Base-by-base conservation (phyloP, 2,888 invertebrate genomes). In the Pardosa pseudoannulata region DNA sequence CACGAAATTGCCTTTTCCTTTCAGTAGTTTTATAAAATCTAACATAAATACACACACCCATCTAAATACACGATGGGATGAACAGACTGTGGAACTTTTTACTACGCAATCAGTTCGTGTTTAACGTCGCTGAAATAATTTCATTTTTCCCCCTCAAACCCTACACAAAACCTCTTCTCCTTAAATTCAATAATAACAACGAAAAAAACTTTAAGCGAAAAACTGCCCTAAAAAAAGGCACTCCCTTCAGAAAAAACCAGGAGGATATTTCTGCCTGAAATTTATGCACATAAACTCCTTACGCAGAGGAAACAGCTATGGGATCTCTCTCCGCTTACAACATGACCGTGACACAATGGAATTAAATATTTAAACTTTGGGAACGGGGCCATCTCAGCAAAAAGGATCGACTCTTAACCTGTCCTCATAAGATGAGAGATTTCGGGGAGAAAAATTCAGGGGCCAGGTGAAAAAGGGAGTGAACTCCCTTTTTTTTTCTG, bases 361-460 rank as follows among this genome's bases (percentile, higher is more conserved):
- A 56, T 56, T 56, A 56, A 56, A 56, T 56, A 56, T 56, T 56
- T 56, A 56, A 56, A 56, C 56, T 56, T 56, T 56, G 56, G 56
- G 56, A 56, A 56, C 23, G 56, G 11, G 56, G 56, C 7, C 56
- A 56, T 56, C 56, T 16, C 56, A 16, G n/a, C 3, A 56, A 56
- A n/a, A 56, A 56, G 56, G 56, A 56, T 23, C 3, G 56, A 23
- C 56, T 56, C 56, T 56, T 56, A 56, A 56, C 56, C 56, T 56
- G 56, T 56, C 56, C 23, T 56, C 23, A 23, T 23, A 56, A 23
- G 56, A 56, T 23, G 56, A 23, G 56, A 11, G 56, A 19, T 56
- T 16, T 46, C 16, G 9, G 16, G 13, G 16, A 11, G 23, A 56
- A 56, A 56, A 56, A 56, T 56, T 56, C n/a, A 56, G 56, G 23